Evolutionary conservation across 2,888 invertebrate genomes (phyloP).

Genomic region (Crossocerus cetratus): DNA sequence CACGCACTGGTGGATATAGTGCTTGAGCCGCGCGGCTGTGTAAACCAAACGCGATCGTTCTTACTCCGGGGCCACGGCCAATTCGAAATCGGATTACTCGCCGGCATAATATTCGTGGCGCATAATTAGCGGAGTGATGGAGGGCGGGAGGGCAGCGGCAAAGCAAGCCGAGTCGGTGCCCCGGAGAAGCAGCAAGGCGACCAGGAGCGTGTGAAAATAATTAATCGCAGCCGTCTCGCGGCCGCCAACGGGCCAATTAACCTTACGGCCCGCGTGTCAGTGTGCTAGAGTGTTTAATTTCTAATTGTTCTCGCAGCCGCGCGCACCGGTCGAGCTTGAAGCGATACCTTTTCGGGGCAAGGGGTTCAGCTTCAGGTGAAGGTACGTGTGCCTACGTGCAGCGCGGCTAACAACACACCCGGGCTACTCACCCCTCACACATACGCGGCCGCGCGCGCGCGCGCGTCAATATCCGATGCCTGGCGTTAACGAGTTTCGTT

Average conservation of each 20-base stretch:
- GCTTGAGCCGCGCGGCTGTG: no score
- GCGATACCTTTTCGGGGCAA: no score
- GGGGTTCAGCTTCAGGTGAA: no score
- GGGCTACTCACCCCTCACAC: slow-evolving; percentile 28
- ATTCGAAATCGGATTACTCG: slow-evolving; percentile 38
- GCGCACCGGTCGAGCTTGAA: no score
- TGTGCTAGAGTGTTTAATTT: slow-evolving; percentile 43
- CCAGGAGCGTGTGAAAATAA: slow-evolving; percentile 47
- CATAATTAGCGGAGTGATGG: slow-evolving; percentile 47
- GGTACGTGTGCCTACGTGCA: no score
- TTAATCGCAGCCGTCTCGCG: slow-evolving; percentile 49
- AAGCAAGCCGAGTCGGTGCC: background rate
- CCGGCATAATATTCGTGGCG: slow-evolving; percentile 41
- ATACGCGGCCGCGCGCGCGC: background rate
- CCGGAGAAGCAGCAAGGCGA: background rate
- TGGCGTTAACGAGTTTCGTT: slow-evolving; percentile 47
- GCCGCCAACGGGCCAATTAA: slow-evolving; percentile 49
- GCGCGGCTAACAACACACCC: background rate
- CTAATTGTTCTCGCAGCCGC: slow-evolving; percentile 43
- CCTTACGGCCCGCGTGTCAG: slow-evolving; percentile 29
- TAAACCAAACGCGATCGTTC: no score
- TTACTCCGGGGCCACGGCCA: slow-evolving; percentile 10
- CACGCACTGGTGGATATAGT: no score
- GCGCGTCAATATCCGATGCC: slow-evolving; percentile 45
- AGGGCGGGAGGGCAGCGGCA: background rate